A percentile compares a stretch with the other conserved stretches of the same genome.
Evolutionary conservation across 2,888 invertebrate species (phyloP).

Genomic region (Orchesella flavescens): DNA sequence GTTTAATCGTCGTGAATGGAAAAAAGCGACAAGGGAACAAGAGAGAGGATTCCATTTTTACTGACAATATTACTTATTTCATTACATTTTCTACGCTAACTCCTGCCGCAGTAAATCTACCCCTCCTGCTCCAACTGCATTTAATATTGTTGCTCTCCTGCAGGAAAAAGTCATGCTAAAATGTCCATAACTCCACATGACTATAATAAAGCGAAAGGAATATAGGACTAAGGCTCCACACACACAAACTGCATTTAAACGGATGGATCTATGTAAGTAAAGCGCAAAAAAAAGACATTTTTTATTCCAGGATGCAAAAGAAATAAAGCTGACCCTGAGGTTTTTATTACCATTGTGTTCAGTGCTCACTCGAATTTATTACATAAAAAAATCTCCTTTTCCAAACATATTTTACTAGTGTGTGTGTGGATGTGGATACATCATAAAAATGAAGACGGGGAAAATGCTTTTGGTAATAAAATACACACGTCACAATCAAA

Average conservation of each 20-base stretch:
- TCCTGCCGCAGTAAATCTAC: too few relatives aligned
- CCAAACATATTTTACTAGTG: neutral
- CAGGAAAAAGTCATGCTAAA: too few relatives aligned
- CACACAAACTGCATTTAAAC: too few relatives aligned
- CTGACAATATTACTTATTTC: conserved; percentile 40
- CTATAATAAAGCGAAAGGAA: too few relatives aligned
- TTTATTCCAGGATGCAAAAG: conserved; percentile 9
- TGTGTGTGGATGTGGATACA: conserved; percentile 3
- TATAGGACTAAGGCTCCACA: too few relatives aligned
- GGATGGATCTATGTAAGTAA: too few relatives aligned
- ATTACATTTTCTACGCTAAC: conserved; percentile 24
- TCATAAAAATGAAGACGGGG: neutral
- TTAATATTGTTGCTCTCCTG: neutral
- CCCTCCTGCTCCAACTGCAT: neutral
- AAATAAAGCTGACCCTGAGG: conserved; percentile 34
- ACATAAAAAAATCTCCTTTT: conserved; percentile 10
- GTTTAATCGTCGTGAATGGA: conserved; percentile 28
- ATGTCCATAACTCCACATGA: too few relatives aligned
- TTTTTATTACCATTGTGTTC: conserved; percentile 43
- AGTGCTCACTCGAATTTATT: conserved; percentile 27
- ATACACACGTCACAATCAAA: neutral
- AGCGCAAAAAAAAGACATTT: neutral
- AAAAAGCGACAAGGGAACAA: conserved; percentile 20
- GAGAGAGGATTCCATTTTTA: conserved; percentile 4
- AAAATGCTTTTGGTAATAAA: conserved; percentile 1